Conservation (phyloP, 2,797 vertebrate genomes). For the Mus minutoides region DNA sequence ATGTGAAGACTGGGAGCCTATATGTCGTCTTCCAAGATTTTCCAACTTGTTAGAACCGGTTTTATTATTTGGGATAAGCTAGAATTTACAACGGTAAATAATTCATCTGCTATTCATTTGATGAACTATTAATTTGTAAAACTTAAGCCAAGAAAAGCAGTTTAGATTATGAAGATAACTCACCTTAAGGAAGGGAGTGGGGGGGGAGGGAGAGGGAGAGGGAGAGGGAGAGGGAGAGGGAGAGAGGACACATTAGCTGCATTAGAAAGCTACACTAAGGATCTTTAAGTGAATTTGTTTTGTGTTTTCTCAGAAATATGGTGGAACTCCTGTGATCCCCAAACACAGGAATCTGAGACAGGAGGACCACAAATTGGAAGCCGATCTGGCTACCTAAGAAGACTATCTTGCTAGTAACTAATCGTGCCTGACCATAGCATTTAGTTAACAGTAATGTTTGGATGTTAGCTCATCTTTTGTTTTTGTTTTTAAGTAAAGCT, state of each 20-base stretch:
- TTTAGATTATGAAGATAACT: not conserved
- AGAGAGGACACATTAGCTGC: fast-evolving
- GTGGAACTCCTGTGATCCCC: no score
- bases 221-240: no score
- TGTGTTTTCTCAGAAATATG: not conserved
- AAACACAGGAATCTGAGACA: no score
- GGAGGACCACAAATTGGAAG: no score
- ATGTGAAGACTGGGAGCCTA: not conserved
- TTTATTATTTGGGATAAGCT: not conserved
- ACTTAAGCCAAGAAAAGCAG: not conserved
- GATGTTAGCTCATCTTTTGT: no score
- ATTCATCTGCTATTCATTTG: not conserved
- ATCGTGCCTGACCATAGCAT: not conserved
- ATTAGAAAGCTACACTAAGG: not conserved
- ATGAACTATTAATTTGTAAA: not conserved
- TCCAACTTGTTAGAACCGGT: not conserved
- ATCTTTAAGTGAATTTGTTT: not conserved
- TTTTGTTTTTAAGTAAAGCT: no score
- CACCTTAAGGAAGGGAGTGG: not conserved
- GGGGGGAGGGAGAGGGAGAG: no score
- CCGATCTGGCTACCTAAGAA: no score
- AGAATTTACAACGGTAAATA: not conserved
- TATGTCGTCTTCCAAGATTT: not conserved
- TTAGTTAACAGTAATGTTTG: not conserved
- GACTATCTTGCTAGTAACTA: no score